Evolutionary conservation across 2,797 vertebrate genomes (phyloP).

Genomic region (Bovichtus diacanthus): DNA sequence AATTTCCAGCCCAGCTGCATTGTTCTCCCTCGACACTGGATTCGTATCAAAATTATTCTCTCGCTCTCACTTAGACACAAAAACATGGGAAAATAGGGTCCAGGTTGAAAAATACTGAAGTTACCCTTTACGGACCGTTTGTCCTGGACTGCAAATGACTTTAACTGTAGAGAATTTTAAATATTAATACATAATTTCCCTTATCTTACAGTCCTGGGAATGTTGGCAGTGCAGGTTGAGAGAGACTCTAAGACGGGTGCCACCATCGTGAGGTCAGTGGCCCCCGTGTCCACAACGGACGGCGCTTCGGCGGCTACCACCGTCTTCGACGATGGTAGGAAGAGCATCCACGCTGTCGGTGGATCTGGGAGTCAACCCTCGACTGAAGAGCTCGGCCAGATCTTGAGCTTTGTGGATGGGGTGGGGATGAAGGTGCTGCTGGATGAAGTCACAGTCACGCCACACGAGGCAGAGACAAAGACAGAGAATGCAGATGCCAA

Average conservation of each 20-base stretch:
- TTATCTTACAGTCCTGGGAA: constrained; percentile 75
- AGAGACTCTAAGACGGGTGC: constrained; percentile 77
- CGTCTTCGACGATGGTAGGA: constrained; percentile 80
- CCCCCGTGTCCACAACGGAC: constrained; percentile 61
- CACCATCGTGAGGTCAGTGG: constrained; percentile 73
- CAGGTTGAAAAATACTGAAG: too few relatives aligned
- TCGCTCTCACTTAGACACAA: too few relatives aligned
- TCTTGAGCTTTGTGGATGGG: constrained; percentile 70
- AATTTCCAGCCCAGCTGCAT: too few relatives aligned
- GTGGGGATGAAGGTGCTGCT: constrained; percentile 73
- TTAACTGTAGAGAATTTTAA: too few relatives aligned
- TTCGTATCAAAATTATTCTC: too few relatives aligned
- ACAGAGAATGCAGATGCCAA: constrained; percentile 1
- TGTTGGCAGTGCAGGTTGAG: constrained; percentile 78
- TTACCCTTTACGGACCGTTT: too few relatives aligned
- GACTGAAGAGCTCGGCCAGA: constrained; percentile 74
- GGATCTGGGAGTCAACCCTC: constrained; percentile 60
- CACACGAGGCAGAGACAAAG: constrained; percentile 16
- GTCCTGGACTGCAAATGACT: too few relatives aligned
- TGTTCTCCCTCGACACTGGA: too few relatives aligned
- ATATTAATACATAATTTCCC: constrained; percentile 1
- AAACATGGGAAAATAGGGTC: too few relatives aligned
- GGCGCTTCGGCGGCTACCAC: constrained; percentile 20
- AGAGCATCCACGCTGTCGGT: constrained; percentile 69
- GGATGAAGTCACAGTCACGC: constrained; percentile 58